phyloP scores from a whole-genome alignment of 37 sponge, comb jelly and placozoan species.

The Geodia barretti region DNA sequence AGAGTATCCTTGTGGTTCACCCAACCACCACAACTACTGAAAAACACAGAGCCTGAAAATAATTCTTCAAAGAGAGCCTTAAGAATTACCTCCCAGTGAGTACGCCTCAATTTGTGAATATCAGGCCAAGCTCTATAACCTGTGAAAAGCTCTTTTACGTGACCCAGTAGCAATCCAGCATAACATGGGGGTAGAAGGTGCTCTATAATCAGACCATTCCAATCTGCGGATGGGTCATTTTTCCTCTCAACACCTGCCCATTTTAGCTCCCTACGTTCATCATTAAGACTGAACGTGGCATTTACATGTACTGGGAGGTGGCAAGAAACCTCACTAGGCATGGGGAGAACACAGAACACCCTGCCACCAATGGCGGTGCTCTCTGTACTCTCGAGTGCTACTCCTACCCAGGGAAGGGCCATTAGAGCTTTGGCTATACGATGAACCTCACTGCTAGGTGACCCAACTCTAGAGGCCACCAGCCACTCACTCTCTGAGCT shows the following conservation, averaged over 20 bases:
- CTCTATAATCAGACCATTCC: slow-evolving; percentile 51
- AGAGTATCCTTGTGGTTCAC: neutral
- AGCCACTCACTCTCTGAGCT: slow-evolving; percentile 19
- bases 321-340: slow-evolving; percentile 44
- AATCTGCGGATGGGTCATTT: slow-evolving; percentile 43
- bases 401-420: slow-evolving; percentile 57
- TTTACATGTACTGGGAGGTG: slow-evolving; percentile 63
- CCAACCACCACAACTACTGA: slow-evolving; percentile 32
- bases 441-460: neutral
- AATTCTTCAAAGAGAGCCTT: slow-evolving; percentile 14
- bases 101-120: neutral
- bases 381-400: slow-evolving; percentile 7
- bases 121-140: slow-evolving; percentile 52
- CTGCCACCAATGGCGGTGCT: slow-evolving; percentile 12
- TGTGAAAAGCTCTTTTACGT: neutral
- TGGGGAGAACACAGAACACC: slow-evolving; percentile 72
- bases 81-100: slow-evolving; percentile 36
- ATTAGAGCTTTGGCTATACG: neutral
- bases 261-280: slow-evolving; percentile 62
- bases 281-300: slow-evolving; percentile 66
- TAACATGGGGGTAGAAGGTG: slow-evolving; percentile 53
- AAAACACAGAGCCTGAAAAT: neutral
- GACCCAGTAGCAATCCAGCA: slow-evolving; percentile 25
- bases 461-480: slow-evolving; percentile 36
- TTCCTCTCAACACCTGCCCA: slow-evolving; percentile 55